A percentile compares a stretch with the other conserved stretches of the same genome.
Conservation (phyloP, 2,113 vertebrate genomes). For the Zosterops pallidus region DNA sequence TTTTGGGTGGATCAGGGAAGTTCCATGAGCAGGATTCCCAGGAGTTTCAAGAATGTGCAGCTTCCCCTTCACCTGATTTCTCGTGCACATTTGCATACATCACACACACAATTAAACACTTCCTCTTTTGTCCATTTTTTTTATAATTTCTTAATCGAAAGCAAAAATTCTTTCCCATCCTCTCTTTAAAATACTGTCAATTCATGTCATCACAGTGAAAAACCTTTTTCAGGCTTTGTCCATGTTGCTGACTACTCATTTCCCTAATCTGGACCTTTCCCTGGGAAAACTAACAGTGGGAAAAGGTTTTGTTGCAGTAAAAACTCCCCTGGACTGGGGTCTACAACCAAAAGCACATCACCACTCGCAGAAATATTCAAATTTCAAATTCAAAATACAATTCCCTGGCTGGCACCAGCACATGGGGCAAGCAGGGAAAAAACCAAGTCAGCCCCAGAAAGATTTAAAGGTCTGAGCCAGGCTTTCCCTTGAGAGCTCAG, state of each 20-base stretch:
- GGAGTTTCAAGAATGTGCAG: fast-evolving
- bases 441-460: background rate
- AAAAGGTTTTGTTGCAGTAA: background rate
- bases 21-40: background rate
- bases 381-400: too few species aligned
- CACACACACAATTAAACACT: background rate
- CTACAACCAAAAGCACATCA: background rate
- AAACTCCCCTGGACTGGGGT: background rate
- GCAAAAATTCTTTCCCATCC: background rate
- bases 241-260: background rate
- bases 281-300: background rate
- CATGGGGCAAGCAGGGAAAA: background rate
- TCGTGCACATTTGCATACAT: background rate
- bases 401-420: background rate
- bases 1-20: background rate
- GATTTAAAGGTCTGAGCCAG: background rate
- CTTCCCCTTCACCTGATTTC: background rate
- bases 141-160: background rate
- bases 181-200: background rate
- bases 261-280: background rate
- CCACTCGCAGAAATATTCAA: background rate
- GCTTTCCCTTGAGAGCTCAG: background rate
- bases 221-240: background rate
- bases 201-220: fast-evolving
- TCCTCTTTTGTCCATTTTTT: background rate